A percentile compares a stretch with the other conserved stretches of the same genome.
Conservation (phyloP, 2,888 invertebrate genomes). For the Teinopalpus imperialis region DNA sequence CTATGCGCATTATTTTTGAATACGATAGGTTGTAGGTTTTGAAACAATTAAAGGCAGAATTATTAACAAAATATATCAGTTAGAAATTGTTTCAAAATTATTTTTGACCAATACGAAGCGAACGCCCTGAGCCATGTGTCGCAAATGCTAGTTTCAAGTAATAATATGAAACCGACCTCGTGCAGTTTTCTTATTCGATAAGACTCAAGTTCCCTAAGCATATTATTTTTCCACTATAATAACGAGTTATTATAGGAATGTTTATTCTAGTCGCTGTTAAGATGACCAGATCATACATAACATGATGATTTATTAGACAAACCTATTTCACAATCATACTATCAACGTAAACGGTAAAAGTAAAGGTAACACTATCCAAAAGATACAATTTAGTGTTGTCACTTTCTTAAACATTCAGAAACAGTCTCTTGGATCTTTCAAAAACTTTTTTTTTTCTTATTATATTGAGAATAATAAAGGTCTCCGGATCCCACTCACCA, state of each 20-base stretch:
- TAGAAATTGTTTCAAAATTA: conserved; percentile 9
- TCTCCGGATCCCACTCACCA: no score
- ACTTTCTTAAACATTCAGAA: no score
- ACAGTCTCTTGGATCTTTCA: no score
- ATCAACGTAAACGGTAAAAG: no score
- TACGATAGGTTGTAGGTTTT: no score
- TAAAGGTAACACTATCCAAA: no score
- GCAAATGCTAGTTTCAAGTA: conserved; percentile 19
- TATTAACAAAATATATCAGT: background rate
- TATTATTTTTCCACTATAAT: background rate
- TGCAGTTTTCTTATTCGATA: conserved; percentile 8
- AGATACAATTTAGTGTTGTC: no score
- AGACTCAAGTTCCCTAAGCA: background rate
- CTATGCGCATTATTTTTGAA: no score
- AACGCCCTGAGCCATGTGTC: conserved; percentile 5
- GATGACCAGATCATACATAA: background rate
- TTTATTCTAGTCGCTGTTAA: background rate
- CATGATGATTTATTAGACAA: background rate
- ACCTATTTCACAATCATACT: no score
- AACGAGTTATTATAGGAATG: conserved; percentile 1
- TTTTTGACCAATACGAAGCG: conserved; percentile 6
- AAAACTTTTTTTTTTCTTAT: no score
- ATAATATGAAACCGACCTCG: conserved; percentile 9
- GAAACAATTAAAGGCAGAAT: no score
- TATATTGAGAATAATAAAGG: no score